Conservation (phyloP, 2,797 vertebrate genomes). For the Lithobates sylvaticus region DNA sequence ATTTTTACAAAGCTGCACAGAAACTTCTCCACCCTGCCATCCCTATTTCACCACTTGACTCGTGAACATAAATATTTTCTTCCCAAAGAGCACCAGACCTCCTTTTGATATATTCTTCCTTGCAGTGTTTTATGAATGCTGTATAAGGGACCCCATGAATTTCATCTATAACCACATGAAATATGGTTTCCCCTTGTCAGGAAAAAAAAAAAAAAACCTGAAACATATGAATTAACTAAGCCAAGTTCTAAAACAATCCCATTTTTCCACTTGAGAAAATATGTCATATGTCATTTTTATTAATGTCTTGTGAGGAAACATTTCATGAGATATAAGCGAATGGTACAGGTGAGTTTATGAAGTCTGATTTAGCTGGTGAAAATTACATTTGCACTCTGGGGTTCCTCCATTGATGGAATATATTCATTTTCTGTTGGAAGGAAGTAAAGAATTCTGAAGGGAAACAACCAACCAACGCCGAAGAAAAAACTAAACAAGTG, state of each 20-base stretch:
- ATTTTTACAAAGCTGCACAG: not conserved
- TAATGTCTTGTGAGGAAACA: constrained; percentile 63
- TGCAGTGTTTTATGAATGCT: constrained; percentile 44
- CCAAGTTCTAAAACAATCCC: constrained; percentile 67
- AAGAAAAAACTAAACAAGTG: constrained; percentile 55
- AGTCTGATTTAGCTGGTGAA: constrained; percentile 67
- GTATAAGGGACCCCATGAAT: constrained; percentile 40
- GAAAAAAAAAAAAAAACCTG: constrained; percentile 44
- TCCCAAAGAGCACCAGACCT: constrained; percentile 7
- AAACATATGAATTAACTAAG: constrained; percentile 69
- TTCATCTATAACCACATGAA: constrained; percentile 40
- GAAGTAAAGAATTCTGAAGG: constrained; percentile 67
- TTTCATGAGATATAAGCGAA: constrained; percentile 64
- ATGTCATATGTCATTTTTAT: constrained; percentile 69
- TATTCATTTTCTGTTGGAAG: constrained; percentile 67
- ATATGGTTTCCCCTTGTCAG: constrained; percentile 60
- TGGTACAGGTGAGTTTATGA: constrained; percentile 67
- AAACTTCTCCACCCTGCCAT: not conserved
- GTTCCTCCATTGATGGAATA: constrained; percentile 67
- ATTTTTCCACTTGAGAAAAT: constrained; percentile 68
- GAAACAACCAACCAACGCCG: constrained; percentile 61
- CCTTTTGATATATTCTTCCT: constrained; percentile 37
- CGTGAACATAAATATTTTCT: constrained; percentile 30
- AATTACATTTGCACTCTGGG: constrained; percentile 71
- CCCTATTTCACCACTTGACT: constrained; percentile 42